phyloP scores from a whole-genome alignment of 2,797 vertebrate genomes.

The Eleutherodactylus coqui region DNA sequence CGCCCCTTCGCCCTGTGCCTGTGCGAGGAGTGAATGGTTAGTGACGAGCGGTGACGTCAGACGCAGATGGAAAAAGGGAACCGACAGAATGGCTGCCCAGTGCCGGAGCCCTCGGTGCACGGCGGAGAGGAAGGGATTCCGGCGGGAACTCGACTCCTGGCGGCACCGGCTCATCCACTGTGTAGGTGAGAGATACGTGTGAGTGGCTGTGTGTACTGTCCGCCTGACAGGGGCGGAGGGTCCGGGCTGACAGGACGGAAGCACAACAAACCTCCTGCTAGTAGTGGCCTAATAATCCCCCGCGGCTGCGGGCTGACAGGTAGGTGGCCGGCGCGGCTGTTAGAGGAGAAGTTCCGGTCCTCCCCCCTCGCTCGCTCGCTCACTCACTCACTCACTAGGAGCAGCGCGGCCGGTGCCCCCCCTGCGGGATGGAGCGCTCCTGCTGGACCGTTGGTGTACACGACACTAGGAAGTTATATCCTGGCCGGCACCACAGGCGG shows the following conservation, averaged over 20 bases:
- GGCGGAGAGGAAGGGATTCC: slow-evolving; percentile 93
- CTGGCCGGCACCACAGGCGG: not conserved
- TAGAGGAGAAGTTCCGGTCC: not conserved
- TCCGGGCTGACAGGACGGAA: slow-evolving; percentile 1
- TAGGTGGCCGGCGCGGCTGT: not conserved
- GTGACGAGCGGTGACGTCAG: slow-evolving; percentile 84
- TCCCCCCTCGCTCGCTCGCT: too few relatives aligned
- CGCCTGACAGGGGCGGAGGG: slow-evolving; percentile 20
- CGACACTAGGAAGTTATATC: not conserved
- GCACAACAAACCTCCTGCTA: slow-evolving; percentile 41
- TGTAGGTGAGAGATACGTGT: slow-evolving; percentile 84
- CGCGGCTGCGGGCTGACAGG: not conserved
- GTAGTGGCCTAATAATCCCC: not conserved
- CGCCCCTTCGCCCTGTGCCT: slow-evolving; percentile 20
- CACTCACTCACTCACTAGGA: not conserved
- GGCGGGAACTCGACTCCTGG: slow-evolving; percentile 98
- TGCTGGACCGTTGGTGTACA: not conserved
- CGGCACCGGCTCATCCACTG: slow-evolving; percentile 94
- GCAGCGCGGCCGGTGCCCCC: not conserved
- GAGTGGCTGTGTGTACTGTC: not conserved
- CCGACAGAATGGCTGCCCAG: slow-evolving; percentile 94
- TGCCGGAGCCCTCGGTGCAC: slow-evolving; percentile 94
- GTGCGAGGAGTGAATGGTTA: slow-evolving; percentile 68
- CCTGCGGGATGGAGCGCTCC: not conserved
- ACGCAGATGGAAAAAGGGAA: slow-evolving; percentile 84